Conservation (phyloP, 1,140 invertebrate species). For the Orchestia grillus region DNA sequence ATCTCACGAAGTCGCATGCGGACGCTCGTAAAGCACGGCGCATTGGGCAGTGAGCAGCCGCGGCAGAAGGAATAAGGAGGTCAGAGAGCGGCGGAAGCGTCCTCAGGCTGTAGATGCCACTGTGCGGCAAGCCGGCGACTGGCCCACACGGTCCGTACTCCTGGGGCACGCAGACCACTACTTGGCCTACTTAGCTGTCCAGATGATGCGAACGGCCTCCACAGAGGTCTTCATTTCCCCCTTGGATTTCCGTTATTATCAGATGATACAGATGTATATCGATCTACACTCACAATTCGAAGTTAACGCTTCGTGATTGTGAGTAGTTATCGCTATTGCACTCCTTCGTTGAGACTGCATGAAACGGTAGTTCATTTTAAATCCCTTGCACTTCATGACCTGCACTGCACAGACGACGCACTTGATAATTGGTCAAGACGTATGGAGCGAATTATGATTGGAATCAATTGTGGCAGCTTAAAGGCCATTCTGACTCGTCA, state of each 20-base stretch:
- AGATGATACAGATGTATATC: not conserved
- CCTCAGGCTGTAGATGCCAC: slow-evolving; percentile 39
- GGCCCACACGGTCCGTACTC: not conserved
- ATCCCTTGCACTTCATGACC: not conserved
- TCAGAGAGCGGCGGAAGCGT: slow-evolving; percentile 2
- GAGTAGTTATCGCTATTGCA: not conserved
- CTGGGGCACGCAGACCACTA: slow-evolving; percentile 17
- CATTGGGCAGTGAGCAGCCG: not conserved
- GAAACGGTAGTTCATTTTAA: not conserved
- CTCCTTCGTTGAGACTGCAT: not conserved
- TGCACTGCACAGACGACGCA: not conserved
- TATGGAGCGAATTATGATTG: not conserved
- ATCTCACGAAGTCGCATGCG: too few relatives aligned
- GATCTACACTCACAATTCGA: not conserved
- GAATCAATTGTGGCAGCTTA: not conserved
- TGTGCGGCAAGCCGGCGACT: not conserved
- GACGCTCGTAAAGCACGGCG: not conserved
- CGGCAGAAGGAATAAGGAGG: slow-evolving; percentile 10
- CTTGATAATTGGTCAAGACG: not conserved
- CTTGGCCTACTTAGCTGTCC: slow-evolving; percentile 17
- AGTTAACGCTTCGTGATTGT: not conserved
- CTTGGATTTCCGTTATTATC: not conserved
- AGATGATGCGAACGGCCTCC: not conserved
- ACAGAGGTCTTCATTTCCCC: not conserved
- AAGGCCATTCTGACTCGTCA: not conserved